Evolutionary conservation across 2,797 vertebrate genomes (phyloP).

Genomic region (Gallirallus australis): DNA sequence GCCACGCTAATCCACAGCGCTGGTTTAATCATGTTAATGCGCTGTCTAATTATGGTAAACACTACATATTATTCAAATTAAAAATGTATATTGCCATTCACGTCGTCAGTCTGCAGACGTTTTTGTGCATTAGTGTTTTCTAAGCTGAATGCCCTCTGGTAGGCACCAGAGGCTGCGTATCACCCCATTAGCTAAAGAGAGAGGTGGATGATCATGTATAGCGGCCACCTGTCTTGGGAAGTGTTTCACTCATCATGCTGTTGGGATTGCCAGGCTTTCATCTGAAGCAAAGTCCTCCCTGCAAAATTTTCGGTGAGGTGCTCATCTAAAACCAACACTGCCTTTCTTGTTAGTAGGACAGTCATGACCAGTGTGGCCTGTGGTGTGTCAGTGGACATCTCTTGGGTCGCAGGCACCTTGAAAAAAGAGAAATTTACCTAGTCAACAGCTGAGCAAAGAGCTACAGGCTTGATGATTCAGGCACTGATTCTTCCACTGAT

Average conservation of each 20-base stretch:
- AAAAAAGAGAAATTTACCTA: not conserved
- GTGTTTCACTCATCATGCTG: not conserved
- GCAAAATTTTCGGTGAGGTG: not conserved
- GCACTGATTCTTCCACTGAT: not conserved
- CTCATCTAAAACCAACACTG: not conserved
- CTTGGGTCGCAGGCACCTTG: rapidly evolving
- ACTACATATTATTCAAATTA: conserved; percentile 70
- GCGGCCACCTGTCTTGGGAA: not conserved
- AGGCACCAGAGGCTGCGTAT: not conserved
- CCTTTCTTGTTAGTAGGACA: not conserved
- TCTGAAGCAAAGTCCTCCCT: not conserved
- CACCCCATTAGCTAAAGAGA: conserved; percentile 5
- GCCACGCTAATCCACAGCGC: not conserved
- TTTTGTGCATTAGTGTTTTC: conserved; percentile 45
- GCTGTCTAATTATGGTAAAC: conserved; percentile 74
- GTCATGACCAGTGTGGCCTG: rapidly evolving
- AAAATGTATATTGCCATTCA: conserved; percentile 65
- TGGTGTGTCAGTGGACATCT: not conserved
- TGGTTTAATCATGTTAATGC: conserved; percentile 68
- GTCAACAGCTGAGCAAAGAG: not conserved
- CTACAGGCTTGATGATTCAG: not conserved
- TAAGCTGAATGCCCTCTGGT: conserved; percentile 47
- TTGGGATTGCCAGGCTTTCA: not conserved
- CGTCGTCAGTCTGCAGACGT: not conserved
- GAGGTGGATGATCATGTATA: not conserved